These are phyloP conservation scores for Planiliza haematocheilus DNA, from an alignment of 2,113 vertebrate genomes.

Conservation along the genomic window DNA sequence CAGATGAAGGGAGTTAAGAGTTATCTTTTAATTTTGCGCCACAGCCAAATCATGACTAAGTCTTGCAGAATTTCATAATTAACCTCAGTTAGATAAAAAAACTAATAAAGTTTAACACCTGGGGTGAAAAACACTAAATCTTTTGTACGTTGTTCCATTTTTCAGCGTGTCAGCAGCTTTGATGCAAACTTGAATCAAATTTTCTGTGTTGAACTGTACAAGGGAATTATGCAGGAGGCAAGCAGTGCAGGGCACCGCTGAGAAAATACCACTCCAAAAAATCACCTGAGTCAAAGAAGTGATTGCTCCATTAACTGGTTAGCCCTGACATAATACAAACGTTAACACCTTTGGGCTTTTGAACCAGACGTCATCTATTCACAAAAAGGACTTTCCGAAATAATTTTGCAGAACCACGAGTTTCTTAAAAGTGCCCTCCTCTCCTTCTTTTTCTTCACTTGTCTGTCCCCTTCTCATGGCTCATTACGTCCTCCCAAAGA, in stretches of 20 bases:
- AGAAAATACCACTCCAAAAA: conserved; percentile 2
- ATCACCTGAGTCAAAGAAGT: conserved; percentile 11
- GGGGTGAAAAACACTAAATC: background rate
- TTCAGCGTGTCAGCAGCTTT: background rate
- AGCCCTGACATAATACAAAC: conserved; percentile 5
- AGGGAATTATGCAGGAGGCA: background rate
- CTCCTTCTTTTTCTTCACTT: background rate
- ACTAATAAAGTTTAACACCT: background rate
- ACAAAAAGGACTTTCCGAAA: conserved; percentile 7
- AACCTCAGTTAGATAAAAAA: background rate
- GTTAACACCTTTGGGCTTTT: background rate
- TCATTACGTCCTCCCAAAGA: conserved; percentile 56
- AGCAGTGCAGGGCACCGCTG: background rate
- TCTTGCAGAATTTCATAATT: conserved; percentile 2
- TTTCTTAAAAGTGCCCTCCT: conserved; percentile 14
- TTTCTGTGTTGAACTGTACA: background rate
- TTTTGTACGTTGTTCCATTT: background rate
- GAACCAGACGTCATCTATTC: conserved; percentile 12
- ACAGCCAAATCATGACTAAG: background rate
- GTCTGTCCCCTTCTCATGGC: conserved; percentile 36
- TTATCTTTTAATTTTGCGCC: background rate
- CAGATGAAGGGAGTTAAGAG: conserved; percentile 7
- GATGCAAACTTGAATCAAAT: background rate
- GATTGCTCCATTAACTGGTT: conserved; percentile 4
- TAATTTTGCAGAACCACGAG: conserved; percentile 19